Percentiles rank a stretch among this genome's conserved stretches.
phyloP scores from a whole-genome alignment of 2,888 invertebrate genomes.

The Pharmacophagus antenor region DNA sequence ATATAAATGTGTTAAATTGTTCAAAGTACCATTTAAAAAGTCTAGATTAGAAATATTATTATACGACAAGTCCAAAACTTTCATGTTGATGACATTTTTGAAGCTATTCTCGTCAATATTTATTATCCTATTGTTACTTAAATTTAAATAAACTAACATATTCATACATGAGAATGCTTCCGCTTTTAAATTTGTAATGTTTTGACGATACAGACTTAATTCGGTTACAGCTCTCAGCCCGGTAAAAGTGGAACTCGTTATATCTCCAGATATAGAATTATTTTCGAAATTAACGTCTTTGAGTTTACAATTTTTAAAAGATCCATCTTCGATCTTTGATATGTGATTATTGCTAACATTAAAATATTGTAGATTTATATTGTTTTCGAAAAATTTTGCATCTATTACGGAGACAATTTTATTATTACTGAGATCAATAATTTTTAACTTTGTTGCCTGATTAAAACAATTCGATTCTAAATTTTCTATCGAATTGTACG shows the following conservation, averaged over 20 bases:
- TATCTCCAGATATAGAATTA: slow-evolving; percentile 52
- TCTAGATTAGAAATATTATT: slow-evolving; percentile 49
- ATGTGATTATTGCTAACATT: slow-evolving; percentile 56
- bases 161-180: slow-evolving; percentile 50
- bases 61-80: slow-evolving; percentile 55
- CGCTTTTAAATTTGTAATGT: slow-evolving; percentile 45
- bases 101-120: slow-evolving; percentile 51
- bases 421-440: slow-evolving; percentile 59
- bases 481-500: slow-evolving; percentile 52
- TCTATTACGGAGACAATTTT: slow-evolving; percentile 50
- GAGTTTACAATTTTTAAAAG: slow-evolving; percentile 52
- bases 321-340: slow-evolving; percentile 47
- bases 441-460: slow-evolving; percentile 46
- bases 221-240: slow-evolving; percentile 48
- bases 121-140: slow-evolving; percentile 54
- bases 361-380: slow-evolving; percentile 48
- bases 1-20: slow-evolving; percentile 52
- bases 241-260: slow-evolving; percentile 50
- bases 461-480: slow-evolving; percentile 60
- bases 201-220: slow-evolving; percentile 53
- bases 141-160: slow-evolving; percentile 48
- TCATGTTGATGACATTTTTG: slow-evolving; percentile 39
- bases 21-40: slow-evolving; percentile 48
- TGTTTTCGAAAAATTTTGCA: slow-evolving; percentile 53
- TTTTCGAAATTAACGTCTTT: slow-evolving; percentile 51